A percentile compares a stretch with the other conserved stretches of the same genome.
These are phyloP conservation scores for Astur gentilis DNA, from an alignment of 2,113 vertebrate genomes.

Conservation along the genomic window DNA sequence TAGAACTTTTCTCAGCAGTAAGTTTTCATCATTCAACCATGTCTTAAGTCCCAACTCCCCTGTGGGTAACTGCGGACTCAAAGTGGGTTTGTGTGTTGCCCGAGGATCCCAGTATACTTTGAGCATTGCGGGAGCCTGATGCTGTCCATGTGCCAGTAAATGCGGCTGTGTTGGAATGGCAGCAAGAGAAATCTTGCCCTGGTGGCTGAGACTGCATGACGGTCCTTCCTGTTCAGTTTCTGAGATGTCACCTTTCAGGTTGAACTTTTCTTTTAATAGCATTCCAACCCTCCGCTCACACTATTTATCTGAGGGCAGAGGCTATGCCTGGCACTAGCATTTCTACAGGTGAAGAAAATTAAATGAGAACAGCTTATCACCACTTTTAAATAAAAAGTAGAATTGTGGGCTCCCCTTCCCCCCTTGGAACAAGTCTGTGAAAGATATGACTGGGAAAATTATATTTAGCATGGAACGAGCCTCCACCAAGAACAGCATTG, in stretches of 20 bases:
- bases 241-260: not conserved
- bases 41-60: not conserved
- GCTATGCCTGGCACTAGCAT: not conserved
- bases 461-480: constrained; percentile 25
- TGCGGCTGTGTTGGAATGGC: not conserved
- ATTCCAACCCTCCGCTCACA: not conserved
- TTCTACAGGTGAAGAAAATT: not conserved
- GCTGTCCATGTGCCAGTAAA: not conserved
- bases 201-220: not conserved
- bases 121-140: not conserved
- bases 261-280: not conserved
- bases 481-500: not conserved
- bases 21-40: not conserved
- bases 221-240: not conserved
- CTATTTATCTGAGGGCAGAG: not conserved
- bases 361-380: not conserved
- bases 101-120: not conserved
- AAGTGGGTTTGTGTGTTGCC: not conserved
- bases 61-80: not conserved
- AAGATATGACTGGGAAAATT: not conserved
- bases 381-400: not conserved
- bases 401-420: not conserved
- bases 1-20: not conserved
- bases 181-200: not conserved
- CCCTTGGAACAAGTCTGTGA: not conserved